A percentile compares a stretch with the other conserved stretches of the same genome.
These are phyloP conservation scores for Suricata suricatta DNA, from an alignment of 2,113 vertebrate species.

Conservation along the genomic window DNA sequence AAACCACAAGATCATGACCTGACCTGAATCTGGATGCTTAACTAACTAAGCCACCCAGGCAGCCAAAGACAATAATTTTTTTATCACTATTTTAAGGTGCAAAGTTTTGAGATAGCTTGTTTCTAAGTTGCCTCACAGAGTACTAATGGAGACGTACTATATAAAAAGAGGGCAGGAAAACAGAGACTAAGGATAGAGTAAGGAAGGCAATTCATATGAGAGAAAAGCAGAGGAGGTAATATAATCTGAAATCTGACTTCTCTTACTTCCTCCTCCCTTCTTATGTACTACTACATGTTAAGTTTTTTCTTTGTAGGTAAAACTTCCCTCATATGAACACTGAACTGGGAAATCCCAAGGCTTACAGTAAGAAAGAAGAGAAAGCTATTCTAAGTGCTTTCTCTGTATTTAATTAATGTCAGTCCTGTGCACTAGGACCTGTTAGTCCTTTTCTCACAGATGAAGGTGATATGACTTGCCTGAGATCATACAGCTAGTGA, in stretches of 20 bases:
- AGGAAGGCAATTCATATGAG: background rate
- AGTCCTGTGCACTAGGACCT: background rate
- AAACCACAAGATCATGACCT: no score
- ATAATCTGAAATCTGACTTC: background rate
- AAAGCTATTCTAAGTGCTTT: background rate
- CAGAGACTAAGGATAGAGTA: background rate
- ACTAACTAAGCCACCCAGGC: no score
- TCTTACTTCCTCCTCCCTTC: background rate
- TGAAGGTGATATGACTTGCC: background rate
- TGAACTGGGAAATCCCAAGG: background rate
- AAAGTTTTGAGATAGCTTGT: background rate
- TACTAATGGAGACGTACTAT: background rate
- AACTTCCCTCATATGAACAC: background rate
- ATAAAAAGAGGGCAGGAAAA: background rate
- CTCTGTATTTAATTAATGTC: background rate
- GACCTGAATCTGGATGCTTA: no score
- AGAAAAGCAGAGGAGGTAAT: background rate
- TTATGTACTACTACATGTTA: background rate
- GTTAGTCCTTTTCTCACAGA: background rate
- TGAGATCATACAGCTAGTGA: background rate
- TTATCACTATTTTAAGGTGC: background rate
- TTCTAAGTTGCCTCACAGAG: background rate
- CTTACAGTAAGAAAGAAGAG: background rate
- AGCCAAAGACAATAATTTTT: background rate
- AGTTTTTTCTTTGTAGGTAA: background rate